Evolutionary conservation across 2,113 vertebrate genomes (phyloP), one percentile per base, ranked within the genome.

Genomic region (Hassar affinis): DNA sequence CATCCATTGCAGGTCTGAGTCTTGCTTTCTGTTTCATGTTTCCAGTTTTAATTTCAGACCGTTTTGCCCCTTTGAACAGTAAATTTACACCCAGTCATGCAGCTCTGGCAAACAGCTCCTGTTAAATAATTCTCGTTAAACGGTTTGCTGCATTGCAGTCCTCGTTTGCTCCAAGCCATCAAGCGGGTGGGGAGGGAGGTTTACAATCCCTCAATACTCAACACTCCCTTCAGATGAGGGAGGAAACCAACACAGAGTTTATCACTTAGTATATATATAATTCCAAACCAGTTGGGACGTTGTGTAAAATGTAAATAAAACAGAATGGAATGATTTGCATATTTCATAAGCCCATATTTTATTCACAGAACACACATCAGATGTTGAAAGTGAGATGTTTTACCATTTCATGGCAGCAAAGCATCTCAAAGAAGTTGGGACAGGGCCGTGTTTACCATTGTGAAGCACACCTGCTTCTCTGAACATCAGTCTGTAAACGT

Each of bases 71-170:
- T 61, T 80, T 68, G 14, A 30, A 85, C 12, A 56, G 47, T 59
- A 84, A 71, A 71, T 45, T 71, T 14, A 45, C 38, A 11, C 47
- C 6, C 25, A 61, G 33, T 68, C 25, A 59, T 86, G 57, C 56
- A 25, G 49, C 45, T 52, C 71, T 84, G n/a, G 30, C 82, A 84
- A 89, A 90, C 88, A 86, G 78, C 81, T 79, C 81, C 80, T 57
- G 79, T 89, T 86, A 88, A 91, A 83, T 86, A 88, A 92, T 90
- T 90, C 88, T 85, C 25, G 8, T 9, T 49, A 90, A 92, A 93
- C 92, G 91, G 87, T 93, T 92, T 94, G 91, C 92, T 94, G 94
- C 94, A 95, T 90, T 95, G 94, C 94, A 94, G 94, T 89, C 91
- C 85, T 83, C 42, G 66, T 88, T 91, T 82, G 84, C 88, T 90